Evolutionary conservation across 2,888 invertebrate species (phyloP), one percentile per base, ranked within the genome.

Genomic region (Notocelia uddmanniana): DNA sequence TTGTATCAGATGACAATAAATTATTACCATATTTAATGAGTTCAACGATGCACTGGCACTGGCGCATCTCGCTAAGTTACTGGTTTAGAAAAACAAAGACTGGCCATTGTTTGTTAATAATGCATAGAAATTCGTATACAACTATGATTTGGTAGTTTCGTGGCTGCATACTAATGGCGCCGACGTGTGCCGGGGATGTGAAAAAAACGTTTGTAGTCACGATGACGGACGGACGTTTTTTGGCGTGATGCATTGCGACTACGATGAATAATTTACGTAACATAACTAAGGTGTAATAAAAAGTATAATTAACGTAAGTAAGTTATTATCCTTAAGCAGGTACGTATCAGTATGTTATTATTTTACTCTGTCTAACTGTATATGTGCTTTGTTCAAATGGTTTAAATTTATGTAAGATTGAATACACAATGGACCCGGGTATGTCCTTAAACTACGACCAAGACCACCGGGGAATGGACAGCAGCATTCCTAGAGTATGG

Each of bases 1-100:
- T 87, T 87, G 84, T 87, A 76, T 78, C 78, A 77, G 72, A 76
- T 77, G 76, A 81, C 81, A 80, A 80, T 80, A 81, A 75, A 77
- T 84, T 60, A 85, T 88, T 87, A 84, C 82, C 83, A 85, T 89
- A 80, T 76, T 78, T 72, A 72, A 72, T 62, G 72, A 72, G 75
- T 67, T 70, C 63, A 37, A 23, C 73, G 69, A 70, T 63, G 73
- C 69, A 68, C 67, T 67, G 8, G 66, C 74, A 74, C 69, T 72
- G 74, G 75, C 71, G 74, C 78, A 79, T 82, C 82, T 79, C 71
- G 76, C 75, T 76, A 74, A 78, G 67, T 75, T 75, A 64, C 50
- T 69, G n/a, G 45, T n/a, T 45, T 72, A 72, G 52, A 71, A 68
- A 76, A 80, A 82, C 82, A 81, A 83, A 79, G 78, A 78, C 76